Evolutionary conservation across 2,797 vertebrate genomes (phyloP).

Genomic region (Stomatorhinus walkeri): DNA sequence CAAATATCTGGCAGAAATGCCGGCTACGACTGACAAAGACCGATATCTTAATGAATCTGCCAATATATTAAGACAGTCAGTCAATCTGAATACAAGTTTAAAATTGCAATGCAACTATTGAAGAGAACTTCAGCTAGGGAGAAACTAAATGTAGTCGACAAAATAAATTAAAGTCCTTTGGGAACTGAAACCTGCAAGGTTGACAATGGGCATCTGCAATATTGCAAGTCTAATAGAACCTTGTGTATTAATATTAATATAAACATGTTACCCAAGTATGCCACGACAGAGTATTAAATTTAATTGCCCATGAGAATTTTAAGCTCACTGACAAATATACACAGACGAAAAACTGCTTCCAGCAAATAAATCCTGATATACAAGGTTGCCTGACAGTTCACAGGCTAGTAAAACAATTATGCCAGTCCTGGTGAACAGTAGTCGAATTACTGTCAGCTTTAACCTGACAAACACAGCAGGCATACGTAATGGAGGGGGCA

Average conservation of each 20-base stretch:
- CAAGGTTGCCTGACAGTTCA: background rate
- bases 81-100: background rate
- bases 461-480: background rate
- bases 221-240: conserved; percentile 2
- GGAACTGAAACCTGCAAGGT: background rate
- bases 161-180: background rate
- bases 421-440: background rate
- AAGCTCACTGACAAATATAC: background rate
- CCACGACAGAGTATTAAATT: background rate
- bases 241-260: conserved; percentile 5
- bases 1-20: background rate
- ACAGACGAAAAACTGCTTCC: background rate
- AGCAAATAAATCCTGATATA: background rate
- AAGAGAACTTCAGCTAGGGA: background rate
- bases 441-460: background rate
- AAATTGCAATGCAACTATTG: background rate
- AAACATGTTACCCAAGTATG: background rate
- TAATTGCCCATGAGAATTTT: background rate
- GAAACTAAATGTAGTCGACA: background rate
- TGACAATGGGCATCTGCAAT: background rate
- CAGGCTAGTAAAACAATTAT: background rate
- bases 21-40: background rate
- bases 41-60: background rate
- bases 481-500: background rate
- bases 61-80: background rate